Conservation (phyloP, 2,113 vertebrate genomes). For the Zosterops japonicus region DNA sequence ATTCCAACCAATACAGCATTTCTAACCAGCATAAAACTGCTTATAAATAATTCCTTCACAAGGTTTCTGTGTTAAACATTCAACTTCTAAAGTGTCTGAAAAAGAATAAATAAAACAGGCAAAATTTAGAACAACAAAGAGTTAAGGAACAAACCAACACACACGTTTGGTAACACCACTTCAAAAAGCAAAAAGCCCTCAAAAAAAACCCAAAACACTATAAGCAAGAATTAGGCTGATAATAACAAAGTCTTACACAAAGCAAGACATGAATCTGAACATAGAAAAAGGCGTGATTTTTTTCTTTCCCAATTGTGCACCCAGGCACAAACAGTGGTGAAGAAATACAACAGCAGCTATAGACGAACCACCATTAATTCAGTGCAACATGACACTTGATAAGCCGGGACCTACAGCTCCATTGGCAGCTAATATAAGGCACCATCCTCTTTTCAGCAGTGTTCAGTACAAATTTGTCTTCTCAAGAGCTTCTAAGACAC, state of each 20-base stretch:
- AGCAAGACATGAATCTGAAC: neutral
- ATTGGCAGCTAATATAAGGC: rapidly evolving
- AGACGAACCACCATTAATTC: neutral
- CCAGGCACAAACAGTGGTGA: neutral
- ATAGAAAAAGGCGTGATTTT: rapidly evolving
- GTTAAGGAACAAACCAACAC: neutral
- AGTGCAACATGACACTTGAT: neutral
- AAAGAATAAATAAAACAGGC: neutral
- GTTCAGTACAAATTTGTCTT: neutral
- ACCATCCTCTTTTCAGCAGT: neutral
- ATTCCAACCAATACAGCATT: neutral
- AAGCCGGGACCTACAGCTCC: neutral
- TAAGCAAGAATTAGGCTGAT: neutral
- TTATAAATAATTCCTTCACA: neutral
- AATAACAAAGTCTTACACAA: neutral
- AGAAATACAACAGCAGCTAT: neutral
- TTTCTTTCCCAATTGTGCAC: neutral
- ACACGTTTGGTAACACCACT: neutral
- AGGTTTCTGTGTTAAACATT: neutral
- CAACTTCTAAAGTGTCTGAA: neutral
- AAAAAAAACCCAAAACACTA: neutral
- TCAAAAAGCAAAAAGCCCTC: neutral
- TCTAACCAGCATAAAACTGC: neutral
- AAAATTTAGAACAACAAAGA: neutral
- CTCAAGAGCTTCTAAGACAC: neutral